Base-by-base conservation (phyloP, 2,113 vertebrate species). In the Ciconia boyciana region DNA sequence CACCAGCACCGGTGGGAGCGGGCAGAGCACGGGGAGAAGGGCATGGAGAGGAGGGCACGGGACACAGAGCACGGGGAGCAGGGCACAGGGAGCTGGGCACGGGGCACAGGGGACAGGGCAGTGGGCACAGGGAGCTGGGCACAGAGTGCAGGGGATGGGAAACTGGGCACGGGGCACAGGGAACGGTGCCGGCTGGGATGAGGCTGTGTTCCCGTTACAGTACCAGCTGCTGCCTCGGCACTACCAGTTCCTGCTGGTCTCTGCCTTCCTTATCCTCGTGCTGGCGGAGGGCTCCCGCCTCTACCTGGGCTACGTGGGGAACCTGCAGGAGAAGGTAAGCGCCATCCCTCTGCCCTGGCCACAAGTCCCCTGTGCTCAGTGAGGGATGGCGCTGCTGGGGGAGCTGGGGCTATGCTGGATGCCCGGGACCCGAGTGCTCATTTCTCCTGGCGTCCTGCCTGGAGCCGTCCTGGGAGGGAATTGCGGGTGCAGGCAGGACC, bases 311-410 rank as follows among this genome's bases (percentile, higher is more conserved):
- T 99, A 98, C 46, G 34, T 98, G 62, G 99, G 99, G 43, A 99
- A 99, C 96, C 98, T 99, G 19, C 97, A 98, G 85, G 98, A 99
- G 92, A 99, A 98, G 98, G 99, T 99, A 94, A 97, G 64, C 0
- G 8, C 13, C 0, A 0, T 21, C 14, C 15, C 66, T 51, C 25
- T 44, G n/a, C 48, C 61, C 43, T 9, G 14, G 57, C 52, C 25
- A 3, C 31, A 6, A 24, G 39, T 5, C 48, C 54, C n/a, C 24
- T 21, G 20, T 20, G 34, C 64, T 68, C 4, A 5, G 57, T 3
- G 43, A 16, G n/a, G 44, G 32, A 26, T 0, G 3, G 41, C 54
- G 34, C 21, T 32, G 51, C 39, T 51, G 6, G 44, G 18, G 17
- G 7, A 39, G 34, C 52, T 43, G 58, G 3, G 46, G 43, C 69